phyloP scores from a whole-genome alignment of 1,140 invertebrate species.

The Polypedilum pembai region DNA sequence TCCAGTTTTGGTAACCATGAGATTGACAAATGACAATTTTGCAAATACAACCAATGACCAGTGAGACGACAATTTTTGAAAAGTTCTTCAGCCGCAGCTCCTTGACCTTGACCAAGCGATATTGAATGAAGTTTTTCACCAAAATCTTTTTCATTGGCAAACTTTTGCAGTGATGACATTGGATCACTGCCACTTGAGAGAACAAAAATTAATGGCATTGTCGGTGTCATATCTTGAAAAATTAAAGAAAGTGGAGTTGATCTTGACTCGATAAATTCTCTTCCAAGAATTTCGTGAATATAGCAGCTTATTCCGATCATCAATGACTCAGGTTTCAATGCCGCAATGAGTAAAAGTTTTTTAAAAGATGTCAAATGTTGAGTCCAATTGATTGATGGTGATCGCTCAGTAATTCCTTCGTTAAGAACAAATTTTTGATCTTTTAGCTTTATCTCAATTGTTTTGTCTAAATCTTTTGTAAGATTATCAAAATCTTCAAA shows the following conservation, averaged over 20 bases:
- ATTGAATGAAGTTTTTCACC: slow-evolving; percentile 70
- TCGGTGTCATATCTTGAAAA: slow-evolving; percentile 62
- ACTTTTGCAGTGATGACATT: slow-evolving; percentile 68
- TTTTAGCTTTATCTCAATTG: slow-evolving; percentile 52
- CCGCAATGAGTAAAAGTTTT: slow-evolving; percentile 71
- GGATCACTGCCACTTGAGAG: slow-evolving; percentile 88
- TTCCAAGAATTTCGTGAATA: slow-evolving; percentile 65
- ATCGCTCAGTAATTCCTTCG: slow-evolving; percentile 20
- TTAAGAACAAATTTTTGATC: slow-evolving; percentile 44
- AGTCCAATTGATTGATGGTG: slow-evolving; percentile 47
- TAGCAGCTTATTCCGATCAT: slow-evolving; percentile 72
- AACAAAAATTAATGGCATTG: slow-evolving; percentile 77
- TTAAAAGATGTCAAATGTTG: slow-evolving; percentile 60
- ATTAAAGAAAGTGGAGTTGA: slow-evolving; percentile 42
- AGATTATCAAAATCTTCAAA: slow-evolving; percentile 50
- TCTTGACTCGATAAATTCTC: slow-evolving; percentile 67
- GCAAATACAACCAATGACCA: slow-evolving; percentile 80
- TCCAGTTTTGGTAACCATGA: slow-evolving; percentile 82
- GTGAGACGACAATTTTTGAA: slow-evolving; percentile 60
- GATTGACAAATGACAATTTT: slow-evolving; percentile 86
- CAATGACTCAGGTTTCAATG: slow-evolving; percentile 73
- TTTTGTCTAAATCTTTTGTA: slow-evolving; percentile 47
- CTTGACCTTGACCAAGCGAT: slow-evolving; percentile 86
- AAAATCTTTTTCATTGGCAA: slow-evolving; percentile 72
- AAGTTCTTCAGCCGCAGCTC: slow-evolving; percentile 71